These are phyloP conservation scores for Macrotus californicus DNA, from an alignment of 2,113 vertebrate genomes.

Conservation along the genomic window DNA sequence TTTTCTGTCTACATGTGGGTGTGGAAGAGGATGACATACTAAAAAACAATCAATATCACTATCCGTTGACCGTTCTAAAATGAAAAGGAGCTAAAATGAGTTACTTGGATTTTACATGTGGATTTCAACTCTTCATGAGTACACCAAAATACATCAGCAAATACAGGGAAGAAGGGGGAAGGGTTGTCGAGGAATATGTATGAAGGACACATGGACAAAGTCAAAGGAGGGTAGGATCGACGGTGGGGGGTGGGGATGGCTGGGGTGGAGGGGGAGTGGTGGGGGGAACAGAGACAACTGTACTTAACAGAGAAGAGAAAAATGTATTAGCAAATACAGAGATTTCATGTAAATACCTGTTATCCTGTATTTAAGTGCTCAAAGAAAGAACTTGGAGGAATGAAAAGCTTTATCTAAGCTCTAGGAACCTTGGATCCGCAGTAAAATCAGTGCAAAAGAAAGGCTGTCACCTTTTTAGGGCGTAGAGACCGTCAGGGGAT, in stretches of 20 bases:
- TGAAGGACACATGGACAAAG: too few relatives aligned
- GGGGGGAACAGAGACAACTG: too few relatives aligned
- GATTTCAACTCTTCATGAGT: slow-evolving; percentile 8
- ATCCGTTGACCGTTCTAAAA: neutral
- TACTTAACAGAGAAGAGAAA: too few relatives aligned
- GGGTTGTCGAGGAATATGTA: too few relatives aligned
- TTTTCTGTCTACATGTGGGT: neutral
- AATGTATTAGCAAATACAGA: neutral
- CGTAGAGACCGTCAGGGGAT: neutral
- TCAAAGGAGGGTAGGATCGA: too few relatives aligned
- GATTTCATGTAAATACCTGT: neutral
- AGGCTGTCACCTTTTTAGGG: neutral
- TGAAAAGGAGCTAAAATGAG: neutral
- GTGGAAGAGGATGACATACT: neutral
- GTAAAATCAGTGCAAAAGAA: neutral
- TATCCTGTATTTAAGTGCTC: neutral
- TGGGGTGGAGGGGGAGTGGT: too few relatives aligned
- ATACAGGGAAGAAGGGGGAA: neutral
- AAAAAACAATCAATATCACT: neutral
- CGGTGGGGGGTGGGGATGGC: too few relatives aligned
- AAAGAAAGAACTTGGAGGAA: neutral
- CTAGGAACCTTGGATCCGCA: neutral
- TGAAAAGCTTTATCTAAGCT: neutral
- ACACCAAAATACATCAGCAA: slow-evolving; percentile 8
- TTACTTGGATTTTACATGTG: neutral